Conservation (phyloP, 2,888 invertebrate genomes). For the Strigamia maritima region DNA sequence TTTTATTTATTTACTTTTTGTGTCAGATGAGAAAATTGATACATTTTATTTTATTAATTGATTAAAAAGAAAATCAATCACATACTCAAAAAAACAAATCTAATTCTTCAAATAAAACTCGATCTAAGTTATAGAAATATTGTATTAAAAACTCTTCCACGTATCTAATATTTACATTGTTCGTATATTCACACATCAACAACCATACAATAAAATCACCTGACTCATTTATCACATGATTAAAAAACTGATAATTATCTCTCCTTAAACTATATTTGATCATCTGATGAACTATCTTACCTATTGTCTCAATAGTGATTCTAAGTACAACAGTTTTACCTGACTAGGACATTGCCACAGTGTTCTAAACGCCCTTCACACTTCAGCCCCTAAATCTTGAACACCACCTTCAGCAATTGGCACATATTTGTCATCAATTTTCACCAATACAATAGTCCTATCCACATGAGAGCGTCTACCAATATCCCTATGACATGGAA, state of each 20-base stretch:
- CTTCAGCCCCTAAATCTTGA: slow-evolving; percentile 50
- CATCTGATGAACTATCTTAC: slow-evolving; percentile 9
- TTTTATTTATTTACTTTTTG: neutral
- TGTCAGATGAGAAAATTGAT: neutral
- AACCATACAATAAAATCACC: slow-evolving; percentile 29
- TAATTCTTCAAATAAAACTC: neutral
- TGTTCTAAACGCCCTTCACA: slow-evolving; percentile 43
- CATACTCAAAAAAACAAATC: neutral
- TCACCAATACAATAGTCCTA: slow-evolving; percentile 83
- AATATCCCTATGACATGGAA: slow-evolving; percentile 84
- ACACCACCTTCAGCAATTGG: slow-evolving; percentile 89
- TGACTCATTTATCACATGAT: slow-evolving; percentile 22
- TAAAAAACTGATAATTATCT: slow-evolving; percentile 25
- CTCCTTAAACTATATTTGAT: slow-evolving; percentile 13
- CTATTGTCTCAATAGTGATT: slow-evolving; percentile 21
- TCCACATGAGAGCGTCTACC: slow-evolving; percentile 86
- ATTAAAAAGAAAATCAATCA: neutral
- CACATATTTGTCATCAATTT: slow-evolving; percentile 87
- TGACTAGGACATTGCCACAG: slow-evolving; percentile 26
- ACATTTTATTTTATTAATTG: neutral
- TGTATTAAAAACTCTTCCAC: slow-evolving; percentile 15
- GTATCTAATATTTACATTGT: slow-evolving; percentile 22
- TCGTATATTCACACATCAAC: slow-evolving; percentile 8
- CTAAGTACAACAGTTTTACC: slow-evolving; percentile 31
- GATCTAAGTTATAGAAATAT: slow-evolving; percentile 13